Evolutionary conservation across 2,888 invertebrate species (phyloP), one percentile per base, ranked within the genome.

Genomic region (Dendrolimus houi): DNA sequence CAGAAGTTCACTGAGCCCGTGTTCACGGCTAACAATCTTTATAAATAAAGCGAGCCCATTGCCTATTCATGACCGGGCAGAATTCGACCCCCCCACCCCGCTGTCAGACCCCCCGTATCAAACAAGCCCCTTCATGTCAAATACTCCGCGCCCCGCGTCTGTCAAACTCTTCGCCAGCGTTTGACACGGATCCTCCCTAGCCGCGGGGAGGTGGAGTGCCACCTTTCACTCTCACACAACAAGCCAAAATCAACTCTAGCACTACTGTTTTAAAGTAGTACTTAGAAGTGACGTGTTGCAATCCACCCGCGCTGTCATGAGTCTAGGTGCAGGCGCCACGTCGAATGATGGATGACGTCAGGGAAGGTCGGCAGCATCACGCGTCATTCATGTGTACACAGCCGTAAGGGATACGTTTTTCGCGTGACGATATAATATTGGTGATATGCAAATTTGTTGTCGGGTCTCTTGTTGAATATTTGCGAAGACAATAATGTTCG

Each of bases 51-150:
- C 85, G 83, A 81, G 79, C 87, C 88, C 89, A 90, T 90, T 88
- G 90, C 90, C 87, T 90, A 90, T 90, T 90, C 90, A 90, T 90
- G 89, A 90, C 88, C 85, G 86, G 85, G 88, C 88, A 87, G 80
- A 89, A 87, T 89, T 87, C 69, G 66, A 70, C 81, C 81, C 83
- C 12, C 81, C 80, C 80, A 79, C 79, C 76, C 74, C 76, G 75
- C 81, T 79, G 79, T 73, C 78, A 77, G 80, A 66, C 79, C 85
- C 86, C 87, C 87, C 85, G 88, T 87, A 88, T 89, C 88, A 89
- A 89, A 88, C 88, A 87, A 87, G 89, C 88, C 90, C 90, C 90
- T 89, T 89, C 89, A 89, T 87, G 90, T 90, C 90, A 89, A 90
- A 90, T 86, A 87, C 90, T 88, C 88, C 85, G 85, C 87, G 83